Conservation (phyloP, 2,888 invertebrate genomes). For the Notodonta dromedarius region DNA sequence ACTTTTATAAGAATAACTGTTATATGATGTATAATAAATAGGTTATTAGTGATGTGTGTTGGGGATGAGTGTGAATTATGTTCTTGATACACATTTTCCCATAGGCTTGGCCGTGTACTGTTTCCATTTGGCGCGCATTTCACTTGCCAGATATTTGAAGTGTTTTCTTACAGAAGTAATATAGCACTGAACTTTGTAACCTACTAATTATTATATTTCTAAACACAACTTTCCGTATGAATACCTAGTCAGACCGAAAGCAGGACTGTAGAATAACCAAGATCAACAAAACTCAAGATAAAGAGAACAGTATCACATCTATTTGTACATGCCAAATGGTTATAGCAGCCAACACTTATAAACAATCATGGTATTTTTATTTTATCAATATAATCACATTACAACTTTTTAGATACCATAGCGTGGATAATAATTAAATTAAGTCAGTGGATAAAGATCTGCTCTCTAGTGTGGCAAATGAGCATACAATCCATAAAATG, state of each 20-base stretch:
- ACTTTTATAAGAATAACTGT: conserved; percentile 71
- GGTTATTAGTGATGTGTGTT: conserved; percentile 56
- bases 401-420: conserved; percentile 29
- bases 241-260: background rate
- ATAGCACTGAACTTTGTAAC: background rate
- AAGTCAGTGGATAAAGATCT: conserved; percentile 38
- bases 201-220: background rate
- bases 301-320: no score
- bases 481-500: conserved; percentile 10
- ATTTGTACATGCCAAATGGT: no score
- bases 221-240: background rate
- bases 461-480: conserved; percentile 43
- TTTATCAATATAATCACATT: no score
- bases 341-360: no score
- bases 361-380: no score
- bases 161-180: background rate
- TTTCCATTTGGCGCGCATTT: conserved; percentile 11
- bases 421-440: conserved; percentile 37
- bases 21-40: conserved; percentile 69
- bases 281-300: no score
- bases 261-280: no score
- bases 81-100: conserved; percentile 33
- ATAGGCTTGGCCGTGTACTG: conserved; percentile 13
- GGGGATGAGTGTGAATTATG: conserved; percentile 43
- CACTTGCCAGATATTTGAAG: conserved; percentile 9